Evolutionary conservation across 2,888 invertebrate genomes (phyloP), one percentile per base, ranked within the genome.

Genomic region (Tanytarsus gracilentus): DNA sequence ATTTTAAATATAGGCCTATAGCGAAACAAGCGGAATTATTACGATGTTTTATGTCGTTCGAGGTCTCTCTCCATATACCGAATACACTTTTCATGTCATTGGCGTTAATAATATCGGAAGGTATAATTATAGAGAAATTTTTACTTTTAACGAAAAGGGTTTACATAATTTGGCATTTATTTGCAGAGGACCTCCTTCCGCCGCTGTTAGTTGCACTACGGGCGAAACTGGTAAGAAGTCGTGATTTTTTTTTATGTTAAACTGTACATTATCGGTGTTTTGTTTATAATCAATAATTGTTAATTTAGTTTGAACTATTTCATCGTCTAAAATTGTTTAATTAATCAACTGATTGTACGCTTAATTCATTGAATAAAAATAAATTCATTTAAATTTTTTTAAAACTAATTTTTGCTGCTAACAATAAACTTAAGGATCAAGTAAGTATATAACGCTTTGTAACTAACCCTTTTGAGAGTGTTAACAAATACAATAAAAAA

Each of bases 201-300:
- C 84, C 21, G 87, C 95, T 1, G 88, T 88, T 48, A 85, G 89
- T 69, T 88, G 94, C 68, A 95, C 94, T 65, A 99, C 98, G 23
- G 95, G 93, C 69, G 96, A 96, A 82, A 90, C 94, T 79, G 92
- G 95, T 97, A 83, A 78, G 79, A n/a, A n/a, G n/a, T n/a, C n/a
- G n/a, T n/a, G n/a, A n/a, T n/a, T n/a, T n/a, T n/a, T n/a, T n/a
- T n/a, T n/a, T n/a, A n/a, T n/a, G n/a, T n/a, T n/a, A n/a, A n/a
- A n/a, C n/a, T n/a, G n/a, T n/a, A n/a, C n/a, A n/a, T n/a, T n/a
- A n/a, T n/a, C n/a, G n/a, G n/a, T n/a, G n/a, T n/a, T n/a, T n/a
- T n/a, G n/a, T n/a, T n/a, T n/a, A n/a, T n/a, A n/a, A n/a, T n/a
- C n/a, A n/a, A n/a, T n/a, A n/a, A n/a, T n/a, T n/a, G n/a, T n/a